Evolutionary conservation across 35 echinoderm and acorn worm species (phyloP).

Genomic region (Apostichopus japonicus): DNA sequence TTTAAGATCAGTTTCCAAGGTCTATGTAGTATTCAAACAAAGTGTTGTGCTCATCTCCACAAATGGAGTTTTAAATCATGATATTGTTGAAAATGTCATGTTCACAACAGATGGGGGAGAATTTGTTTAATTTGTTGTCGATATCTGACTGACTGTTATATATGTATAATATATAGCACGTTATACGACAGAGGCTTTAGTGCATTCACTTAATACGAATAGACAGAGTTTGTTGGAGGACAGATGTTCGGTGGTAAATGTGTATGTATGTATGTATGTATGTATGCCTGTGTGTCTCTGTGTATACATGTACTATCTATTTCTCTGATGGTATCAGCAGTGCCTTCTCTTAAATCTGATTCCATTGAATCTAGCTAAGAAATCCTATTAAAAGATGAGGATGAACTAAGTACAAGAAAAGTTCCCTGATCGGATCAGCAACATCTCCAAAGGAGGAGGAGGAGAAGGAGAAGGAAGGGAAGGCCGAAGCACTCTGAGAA

Average conservation of each 20-base stretch:
- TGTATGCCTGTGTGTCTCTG: not conserved
- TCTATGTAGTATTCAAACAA: not conserved
- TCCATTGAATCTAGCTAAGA: not conserved
- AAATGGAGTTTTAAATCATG: too few species aligned
- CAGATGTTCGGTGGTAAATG: not conserved
- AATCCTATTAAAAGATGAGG: slow-evolving; percentile 12
- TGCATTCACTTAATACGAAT: too few species aligned
- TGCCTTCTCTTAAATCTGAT: not conserved
- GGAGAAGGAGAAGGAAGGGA: not conserved
- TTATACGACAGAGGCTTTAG: too few species aligned
- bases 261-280: not conserved
- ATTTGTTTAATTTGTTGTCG: too few species aligned
- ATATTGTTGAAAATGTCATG: too few species aligned
- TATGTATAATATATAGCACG: too few species aligned
- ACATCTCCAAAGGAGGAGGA: not conserved
- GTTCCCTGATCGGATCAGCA: not conserved
- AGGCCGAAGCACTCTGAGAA: too few species aligned
- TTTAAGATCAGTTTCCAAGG: not conserved
- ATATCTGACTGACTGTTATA: too few species aligned
- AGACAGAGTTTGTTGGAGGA: too few species aligned
- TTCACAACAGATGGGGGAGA: too few species aligned
- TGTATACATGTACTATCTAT: not conserved
- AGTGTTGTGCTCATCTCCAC: too few species aligned
- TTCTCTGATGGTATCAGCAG: not conserved
- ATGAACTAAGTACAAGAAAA: not conserved